Percentiles rank a stretch among this genome's conserved stretches.
Evolutionary conservation across 2,888 invertebrate genomes (phyloP).

Genomic region (Drosophila siamana): DNA sequence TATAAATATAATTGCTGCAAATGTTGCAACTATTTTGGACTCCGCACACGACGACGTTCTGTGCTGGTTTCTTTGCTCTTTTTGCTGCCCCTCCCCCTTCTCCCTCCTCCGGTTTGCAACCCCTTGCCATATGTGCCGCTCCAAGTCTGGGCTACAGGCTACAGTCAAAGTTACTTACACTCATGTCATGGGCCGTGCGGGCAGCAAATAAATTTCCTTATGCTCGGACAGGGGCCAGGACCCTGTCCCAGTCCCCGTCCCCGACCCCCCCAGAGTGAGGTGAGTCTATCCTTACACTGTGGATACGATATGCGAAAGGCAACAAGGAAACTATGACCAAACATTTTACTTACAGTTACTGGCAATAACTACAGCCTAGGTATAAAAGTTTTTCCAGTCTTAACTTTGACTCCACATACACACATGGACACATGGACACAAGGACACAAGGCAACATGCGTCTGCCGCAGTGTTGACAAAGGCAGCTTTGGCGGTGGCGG

Average conservation of each 20-base stretch:
- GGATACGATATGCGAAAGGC: constrained; percentile 26
- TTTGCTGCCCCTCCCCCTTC: no score
- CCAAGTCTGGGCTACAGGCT: constrained; percentile 17
- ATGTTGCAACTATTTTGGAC: constrained; percentile 62
- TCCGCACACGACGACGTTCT: neutral
- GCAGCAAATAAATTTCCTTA: constrained; percentile 65
- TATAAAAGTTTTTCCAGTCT: constrained; percentile 58
- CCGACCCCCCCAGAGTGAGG: no score
- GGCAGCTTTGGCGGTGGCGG: constrained; percentile 32
- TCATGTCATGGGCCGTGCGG: constrained; percentile 49
- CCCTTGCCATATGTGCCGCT: constrained; percentile 4
- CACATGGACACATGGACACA: no score
- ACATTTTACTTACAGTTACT: constrained; percentile 71
- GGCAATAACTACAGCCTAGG: constrained; percentile 29
- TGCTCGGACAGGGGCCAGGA: constrained; percentile 19
- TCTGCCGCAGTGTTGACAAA: constrained; percentile 70
- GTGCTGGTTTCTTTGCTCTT: neutral
- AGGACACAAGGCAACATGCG: no score
- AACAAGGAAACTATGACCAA: constrained; percentile 62
- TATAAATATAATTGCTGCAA: constrained; percentile 71
- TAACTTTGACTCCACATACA: constrained; percentile 12
- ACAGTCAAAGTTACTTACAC: constrained; percentile 57
- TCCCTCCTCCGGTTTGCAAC: neutral
- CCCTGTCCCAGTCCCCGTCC: neutral
- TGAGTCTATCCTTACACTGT: neutral